These are phyloP conservation scores for Callorhinus ursinus DNA, from an alignment of 2,113 vertebrate species.

Conservation along the genomic window DNA sequence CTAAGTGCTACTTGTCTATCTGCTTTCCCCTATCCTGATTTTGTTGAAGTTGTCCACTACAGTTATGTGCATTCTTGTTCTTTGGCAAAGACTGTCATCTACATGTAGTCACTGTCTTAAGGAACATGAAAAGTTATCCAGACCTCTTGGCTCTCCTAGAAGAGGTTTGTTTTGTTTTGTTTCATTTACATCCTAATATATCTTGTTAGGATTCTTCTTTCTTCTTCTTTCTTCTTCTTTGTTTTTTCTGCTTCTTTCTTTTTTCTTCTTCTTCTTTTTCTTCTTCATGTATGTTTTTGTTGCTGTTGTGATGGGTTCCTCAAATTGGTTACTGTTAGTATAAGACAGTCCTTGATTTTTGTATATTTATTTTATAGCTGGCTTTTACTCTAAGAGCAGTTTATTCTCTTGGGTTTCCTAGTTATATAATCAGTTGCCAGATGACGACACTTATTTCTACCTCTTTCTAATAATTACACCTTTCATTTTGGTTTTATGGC, in stretches of 20 bases:
- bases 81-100: not conserved
- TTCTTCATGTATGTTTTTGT: not conserved
- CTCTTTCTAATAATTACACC: slow-evolving; percentile 48
- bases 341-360: slow-evolving; percentile 12
- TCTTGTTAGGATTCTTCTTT: not conserved
- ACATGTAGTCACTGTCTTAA: not conserved
- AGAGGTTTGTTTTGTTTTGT: not conserved
- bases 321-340: not conserved
- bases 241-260: no score
- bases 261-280: no score
- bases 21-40: not conserved
- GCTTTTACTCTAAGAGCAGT: slow-evolving; percentile 5
- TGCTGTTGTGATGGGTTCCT: not conserved
- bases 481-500: slow-evolving; percentile 46
- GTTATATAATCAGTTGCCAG: not conserved
- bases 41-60: not conserved
- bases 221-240: no score
- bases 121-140: not conserved
- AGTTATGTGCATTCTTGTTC: not conserved
- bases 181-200: not conserved
- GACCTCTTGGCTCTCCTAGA: not conserved
- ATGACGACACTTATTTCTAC: not conserved
- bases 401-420: slow-evolving; percentile 21
- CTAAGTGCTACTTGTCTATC: not conserved
- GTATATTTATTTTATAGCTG: slow-evolving; percentile 34